Conservation (phyloP, 2,113 vertebrate genomes). For the Mormyrus lacerda region DNA sequence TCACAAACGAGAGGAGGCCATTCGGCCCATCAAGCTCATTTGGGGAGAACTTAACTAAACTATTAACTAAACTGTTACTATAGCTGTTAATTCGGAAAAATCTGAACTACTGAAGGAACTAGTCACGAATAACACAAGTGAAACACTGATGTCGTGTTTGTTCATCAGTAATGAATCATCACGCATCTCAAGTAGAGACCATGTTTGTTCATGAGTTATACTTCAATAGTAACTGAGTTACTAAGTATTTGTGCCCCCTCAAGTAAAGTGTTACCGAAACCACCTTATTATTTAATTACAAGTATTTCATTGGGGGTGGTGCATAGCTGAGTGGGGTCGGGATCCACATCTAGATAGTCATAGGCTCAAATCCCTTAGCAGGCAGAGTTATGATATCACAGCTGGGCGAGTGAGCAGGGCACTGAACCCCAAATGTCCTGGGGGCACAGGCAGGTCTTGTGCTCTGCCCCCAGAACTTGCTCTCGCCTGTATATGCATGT, state of each 20-base stretch:
- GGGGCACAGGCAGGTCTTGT: not conserved
- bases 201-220: not conserved
- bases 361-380: not conserved
- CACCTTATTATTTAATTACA: not conserved
- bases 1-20: too few species aligned
- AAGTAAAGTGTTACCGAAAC: not conserved
- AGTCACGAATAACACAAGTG: not conserved
- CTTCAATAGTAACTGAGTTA: not conserved
- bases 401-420: not conserved
- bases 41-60: too few species aligned
- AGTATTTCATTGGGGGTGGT: not conserved
- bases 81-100: not conserved
- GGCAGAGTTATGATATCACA: not conserved
- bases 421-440: not conserved
- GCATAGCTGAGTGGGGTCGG: not conserved
- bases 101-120: not conserved
- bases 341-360: not conserved
- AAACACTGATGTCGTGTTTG: not conserved
- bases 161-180: not conserved
- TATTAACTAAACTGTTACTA: too few species aligned
- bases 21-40: too few species aligned
- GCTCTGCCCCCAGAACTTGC: not conserved
- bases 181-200: not conserved
- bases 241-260: not conserved
- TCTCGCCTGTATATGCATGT: not conserved